Evolutionary conservation across 2,113 vertebrate species (phyloP), one percentile per base, ranked within the genome.

Genomic region (Natator depressus): DNA sequence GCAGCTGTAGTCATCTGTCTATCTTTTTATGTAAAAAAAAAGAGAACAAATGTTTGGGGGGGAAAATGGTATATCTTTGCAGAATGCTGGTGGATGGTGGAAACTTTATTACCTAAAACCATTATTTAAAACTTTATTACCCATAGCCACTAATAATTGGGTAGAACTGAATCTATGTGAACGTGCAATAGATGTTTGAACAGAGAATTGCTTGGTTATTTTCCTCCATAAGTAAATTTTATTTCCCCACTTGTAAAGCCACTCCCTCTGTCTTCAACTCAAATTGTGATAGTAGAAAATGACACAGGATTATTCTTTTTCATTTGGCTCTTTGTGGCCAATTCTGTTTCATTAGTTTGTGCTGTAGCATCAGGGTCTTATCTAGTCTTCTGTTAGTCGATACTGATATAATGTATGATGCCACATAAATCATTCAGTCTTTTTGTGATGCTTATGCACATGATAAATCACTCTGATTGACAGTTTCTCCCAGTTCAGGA

Each of bases 391-490:
- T 97, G 89, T 96, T 97, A 94, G 95, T 98, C 94, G 42, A 13
- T 93, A 92, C 22, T 82, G 57, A 94, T 91, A 93, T 86, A 86
- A 96, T 92, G 9, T 89, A 87, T 95, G 87, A 50, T 94, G 91
- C 91, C 93, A 97, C 85, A 98, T 94, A 93, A 91, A 97, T 90
- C 88, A 94, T 92, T 91, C 85, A 78, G 84, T 93, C 53, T 95
- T 96, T 92, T 96, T 93, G 95, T 91, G 59, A 94, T 88, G 95
- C 82, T 94, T 83, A 81, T 93, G 38, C 84, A 91, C 96, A 88
- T 96, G 92, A 97, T 97, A 97, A 98, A 95, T 97, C 89, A 93
- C 91, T 50, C 47, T 92, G 91, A 11, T 7, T 96, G 93, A 91
- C 92, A 97, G 69, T 80, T 98, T 95, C 90, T 88, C 93, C 72